These are phyloP conservation scores for Hycleus phaleratus DNA, from an alignment of 1,140 invertebrate species.

Conservation along the genomic window DNA sequence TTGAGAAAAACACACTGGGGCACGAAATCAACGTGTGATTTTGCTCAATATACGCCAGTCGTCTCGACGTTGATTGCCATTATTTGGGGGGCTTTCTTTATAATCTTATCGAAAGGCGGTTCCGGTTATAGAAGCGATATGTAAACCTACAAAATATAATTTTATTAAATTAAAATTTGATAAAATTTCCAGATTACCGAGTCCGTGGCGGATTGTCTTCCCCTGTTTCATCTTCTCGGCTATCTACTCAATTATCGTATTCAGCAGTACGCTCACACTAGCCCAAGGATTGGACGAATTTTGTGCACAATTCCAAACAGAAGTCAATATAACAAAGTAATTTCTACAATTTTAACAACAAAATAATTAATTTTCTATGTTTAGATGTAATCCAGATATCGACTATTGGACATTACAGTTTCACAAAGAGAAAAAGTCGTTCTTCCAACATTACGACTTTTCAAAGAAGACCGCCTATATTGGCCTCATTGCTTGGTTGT, in stretches of 20 bases:
- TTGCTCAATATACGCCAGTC: conserved; percentile 16
- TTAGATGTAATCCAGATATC: conserved; percentile 1
- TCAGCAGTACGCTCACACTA: not conserved
- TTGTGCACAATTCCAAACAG: conserved; percentile 4
- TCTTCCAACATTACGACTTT: not conserved
- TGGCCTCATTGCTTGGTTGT: conserved; percentile 1
- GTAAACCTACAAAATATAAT: not conserved
- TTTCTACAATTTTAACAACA: not conserved
- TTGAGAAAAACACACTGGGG: conserved; percentile 2
- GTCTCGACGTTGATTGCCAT: conserved; percentile 10
- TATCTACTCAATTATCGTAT: conserved; percentile 6
- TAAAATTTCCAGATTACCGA: conserved; percentile 1
- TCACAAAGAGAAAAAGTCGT: not conserved
- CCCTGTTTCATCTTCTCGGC: conserved; percentile 8
- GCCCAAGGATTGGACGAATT: not conserved
- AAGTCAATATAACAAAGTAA: conserved; percentile 6
- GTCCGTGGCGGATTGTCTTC: conserved; percentile 17
- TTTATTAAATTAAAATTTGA: not conserved
- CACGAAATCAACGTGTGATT: conserved; percentile 2
- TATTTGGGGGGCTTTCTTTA: conserved; percentile 12
- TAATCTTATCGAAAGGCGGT: conserved; percentile 13
- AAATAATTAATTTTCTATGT: not conserved
- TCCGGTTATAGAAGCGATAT: conserved; percentile 3
- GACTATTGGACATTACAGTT: conserved; percentile 1
- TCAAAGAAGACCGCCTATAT: not conserved